These are phyloP conservation scores for Parasteatoda lunata DNA, from an alignment of 2,888 invertebrate genomes.

Conservation along the genomic window DNA sequence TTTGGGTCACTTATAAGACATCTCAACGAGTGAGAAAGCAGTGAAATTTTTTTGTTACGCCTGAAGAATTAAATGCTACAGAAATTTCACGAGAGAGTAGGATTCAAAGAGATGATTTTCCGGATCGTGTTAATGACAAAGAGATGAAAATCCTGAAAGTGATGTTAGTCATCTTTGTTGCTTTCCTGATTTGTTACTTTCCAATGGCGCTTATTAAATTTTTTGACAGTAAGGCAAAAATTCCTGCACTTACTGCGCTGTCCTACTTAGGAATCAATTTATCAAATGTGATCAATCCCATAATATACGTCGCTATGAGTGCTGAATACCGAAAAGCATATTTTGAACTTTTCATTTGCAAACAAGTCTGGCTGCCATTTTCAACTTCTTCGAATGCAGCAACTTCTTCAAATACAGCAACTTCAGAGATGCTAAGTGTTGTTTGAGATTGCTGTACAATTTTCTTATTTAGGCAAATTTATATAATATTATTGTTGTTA, in stretches of 20 bases:
- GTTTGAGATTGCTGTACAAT: no score
- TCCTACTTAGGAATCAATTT: slow-evolving; percentile 91
- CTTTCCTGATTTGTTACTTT: slow-evolving; percentile 90
- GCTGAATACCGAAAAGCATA: slow-evolving; percentile 92
- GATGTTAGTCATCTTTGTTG: slow-evolving; percentile 93
- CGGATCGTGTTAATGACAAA: not conserved
- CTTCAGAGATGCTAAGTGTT: no score
- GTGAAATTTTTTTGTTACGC: no score
- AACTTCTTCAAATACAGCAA: no score
- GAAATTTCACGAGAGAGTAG: no score
- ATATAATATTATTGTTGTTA: no score
- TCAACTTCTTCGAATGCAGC: no score
- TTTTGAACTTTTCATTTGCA: slow-evolving; percentile 67
- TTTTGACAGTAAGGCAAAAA: slow-evolving; percentile 84
- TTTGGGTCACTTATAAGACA: slow-evolving; percentile 18
- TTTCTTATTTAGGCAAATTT: no score
- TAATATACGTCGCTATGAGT: slow-evolving; percentile 95
- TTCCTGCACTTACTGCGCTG: slow-evolving; percentile 77
- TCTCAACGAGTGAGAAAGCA: not conserved
- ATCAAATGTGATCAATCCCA: slow-evolving; percentile 92
- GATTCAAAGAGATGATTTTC: no score
- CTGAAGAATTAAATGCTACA: no score
- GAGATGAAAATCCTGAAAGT: slow-evolving; percentile 76
- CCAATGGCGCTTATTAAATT: slow-evolving; percentile 93
- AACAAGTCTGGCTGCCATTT: no score